Evolutionary conservation across 1,140 invertebrate species (phyloP).

Genomic region (Cyclargus thomasi): DNA sequence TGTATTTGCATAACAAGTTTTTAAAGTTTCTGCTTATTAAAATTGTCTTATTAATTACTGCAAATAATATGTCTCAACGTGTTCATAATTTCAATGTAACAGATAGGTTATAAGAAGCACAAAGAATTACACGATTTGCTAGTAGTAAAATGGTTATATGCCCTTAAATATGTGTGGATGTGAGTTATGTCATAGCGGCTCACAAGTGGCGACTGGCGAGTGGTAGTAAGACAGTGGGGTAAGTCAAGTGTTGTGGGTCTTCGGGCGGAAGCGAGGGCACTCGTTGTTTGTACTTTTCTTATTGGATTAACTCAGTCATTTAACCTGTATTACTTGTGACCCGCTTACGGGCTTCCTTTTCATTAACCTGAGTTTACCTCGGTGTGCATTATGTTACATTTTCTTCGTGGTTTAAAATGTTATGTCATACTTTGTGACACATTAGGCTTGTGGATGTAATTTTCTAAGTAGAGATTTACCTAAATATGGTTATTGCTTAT

Average conservation of each 20-base stretch:
- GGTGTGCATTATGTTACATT: constrained; percentile 8
- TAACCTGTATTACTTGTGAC: constrained; percentile 70
- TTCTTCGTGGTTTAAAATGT: neutral
- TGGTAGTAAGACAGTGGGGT: constrained; percentile 68
- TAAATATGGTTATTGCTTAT: too few species aligned
- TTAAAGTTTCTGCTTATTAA: too few species aligned
- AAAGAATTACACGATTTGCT: too few species aligned
- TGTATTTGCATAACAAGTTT: too few species aligned
- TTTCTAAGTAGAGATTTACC: too few species aligned
- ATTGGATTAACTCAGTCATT: constrained; percentile 69
- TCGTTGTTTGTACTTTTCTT: constrained; percentile 72
- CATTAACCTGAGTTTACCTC: constrained; percentile 39
- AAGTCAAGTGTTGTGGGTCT: constrained; percentile 68
- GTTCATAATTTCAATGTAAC: too few species aligned
- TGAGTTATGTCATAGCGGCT: constrained; percentile 36
- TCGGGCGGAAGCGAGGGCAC: constrained; percentile 65
- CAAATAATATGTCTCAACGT: too few species aligned
- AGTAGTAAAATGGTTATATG: neutral
- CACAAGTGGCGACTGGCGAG: constrained; percentile 41
- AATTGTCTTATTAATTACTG: too few species aligned
- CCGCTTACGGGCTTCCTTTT: constrained; percentile 69
- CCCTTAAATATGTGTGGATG: constrained; percentile 20
- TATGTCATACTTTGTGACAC: too few species aligned
- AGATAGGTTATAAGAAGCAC: too few species aligned
- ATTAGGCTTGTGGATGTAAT: neutral